Base-by-base conservation (phyloP, 2,113 vertebrate genomes). In the Orthochromis indermauri region DNA sequence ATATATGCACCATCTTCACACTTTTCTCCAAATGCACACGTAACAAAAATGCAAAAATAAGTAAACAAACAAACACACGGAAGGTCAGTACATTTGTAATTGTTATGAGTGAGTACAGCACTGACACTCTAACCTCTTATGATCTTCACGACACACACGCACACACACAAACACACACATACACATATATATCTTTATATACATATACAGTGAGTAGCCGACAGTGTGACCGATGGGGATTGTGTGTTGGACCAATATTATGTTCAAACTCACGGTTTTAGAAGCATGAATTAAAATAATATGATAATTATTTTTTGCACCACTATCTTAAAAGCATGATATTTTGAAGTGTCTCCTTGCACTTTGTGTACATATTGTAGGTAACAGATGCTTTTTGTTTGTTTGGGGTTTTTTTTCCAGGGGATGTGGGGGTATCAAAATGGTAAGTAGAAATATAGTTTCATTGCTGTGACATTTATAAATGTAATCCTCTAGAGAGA, bases 301-400 rank as follows among this genome's bases (percentile, higher is more conserved):
- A 85, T 37, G 4, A 87, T 90, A 59, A 88, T 91, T 96, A 92
- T 94, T 91, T 88, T 94, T 95, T 95, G 93, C 93, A 95, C 91
- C 95, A 92, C 94, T 95, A 96, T 97, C 95, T 97, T 97, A 96
- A 95, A 97, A 93, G 97, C 97, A 97, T 98, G 98, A 97, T 96
- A 95, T 95, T 87, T 92, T 97, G 95, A 96, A 97, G 98, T 98
- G 98, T 97, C 97, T 98, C 96, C 94, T 94, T 95, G 97, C 97
- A 97, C 97, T 98, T 97, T 96, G 95, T 97, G 97, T 98, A 97
- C 96, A 97, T 97, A 96, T 97, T 95, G 96, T 98, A 97, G 97
- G 95, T 97, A 96, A 97, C 94, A 92, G 73, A 94, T 93, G 85
- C 78, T 96, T 97, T 97, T 96, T 95, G 57, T 80, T 71, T 82